Base-by-base conservation (phyloP, 1,140 invertebrate genomes). In the Zaprionus kolodkinae region DNA sequence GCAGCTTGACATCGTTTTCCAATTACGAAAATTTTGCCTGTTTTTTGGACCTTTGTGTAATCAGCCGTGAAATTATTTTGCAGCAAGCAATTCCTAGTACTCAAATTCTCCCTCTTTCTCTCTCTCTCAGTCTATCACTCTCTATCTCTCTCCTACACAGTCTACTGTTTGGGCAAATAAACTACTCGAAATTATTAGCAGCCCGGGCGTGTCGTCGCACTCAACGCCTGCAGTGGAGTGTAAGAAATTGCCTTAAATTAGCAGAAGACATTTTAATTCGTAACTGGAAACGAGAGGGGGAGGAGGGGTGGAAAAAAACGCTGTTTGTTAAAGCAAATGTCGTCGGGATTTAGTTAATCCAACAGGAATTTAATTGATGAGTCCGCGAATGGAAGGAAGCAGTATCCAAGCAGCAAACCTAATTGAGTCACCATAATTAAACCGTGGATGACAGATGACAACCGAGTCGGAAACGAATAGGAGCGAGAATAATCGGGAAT, bases 1-100 rank as follows among this genome's bases (percentile, higher is more conserved):
- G 45, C 76, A 52, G 69, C 72, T 59, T 69, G 78, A 89, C 72
- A 89, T 80, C 60, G 81, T 88, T 89, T 85, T 76, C 85, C 84
- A 88, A 88, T 88, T 88, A 88, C 54, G 45, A 57, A 57, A 59
- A 61, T 40, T 61, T 43, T 55, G 64, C 25, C 40, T 55, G 50
- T 68, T 64, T 62, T 59, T 21, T 21, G 21, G 11, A 40, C 45
- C 63, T 72, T 77, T 69, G 81, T 76, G 74, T 77, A 88, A 79
- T 85, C 75, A 80, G 56, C 57, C 62, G 81, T 78, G 66, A 88
- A 89, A 85, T 81, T 72, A 80, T 78, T 68, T 74, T 69, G 69
- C 74, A 75, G 57, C 50, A 52, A 64, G 52, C 65, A 40, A 27
- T 54, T 54, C 54, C 21, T 54, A n/a, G 40, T 45, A 45, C 40